Percentiles rank a stretch among this genome's conserved stretches.
These are phyloP conservation scores for Sylvilagus bachmani DNA, from an alignment of 2,113 vertebrate genomes.

Conservation along the genomic window DNA sequence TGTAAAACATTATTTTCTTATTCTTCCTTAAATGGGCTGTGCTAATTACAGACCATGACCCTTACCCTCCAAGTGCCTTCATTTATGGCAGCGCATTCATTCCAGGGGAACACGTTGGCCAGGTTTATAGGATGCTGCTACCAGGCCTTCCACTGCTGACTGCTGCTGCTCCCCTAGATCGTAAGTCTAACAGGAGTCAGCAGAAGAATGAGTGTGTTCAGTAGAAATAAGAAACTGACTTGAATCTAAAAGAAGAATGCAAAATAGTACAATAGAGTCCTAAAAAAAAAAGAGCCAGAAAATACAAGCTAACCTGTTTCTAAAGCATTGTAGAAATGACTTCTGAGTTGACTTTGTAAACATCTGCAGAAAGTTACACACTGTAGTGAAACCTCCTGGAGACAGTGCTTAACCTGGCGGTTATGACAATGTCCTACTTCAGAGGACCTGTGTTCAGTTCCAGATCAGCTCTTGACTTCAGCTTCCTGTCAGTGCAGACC, in stretches of 20 bases:
- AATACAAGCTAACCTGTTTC: not conserved
- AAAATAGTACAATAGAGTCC: not conserved
- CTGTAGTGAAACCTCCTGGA: not conserved
- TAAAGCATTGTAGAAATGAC: not conserved
- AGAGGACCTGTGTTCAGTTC: too few species aligned
- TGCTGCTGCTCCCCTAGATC: constrained; percentile 54
- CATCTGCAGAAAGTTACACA: not conserved
- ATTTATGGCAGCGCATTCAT: constrained; percentile 89
- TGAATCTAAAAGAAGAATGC: not conserved
- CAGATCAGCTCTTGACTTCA: too few species aligned
- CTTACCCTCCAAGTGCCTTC: constrained; percentile 90
- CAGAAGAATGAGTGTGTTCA: not conserved
- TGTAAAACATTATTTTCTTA: constrained; percentile 91
- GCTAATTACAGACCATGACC: constrained; percentile 89
- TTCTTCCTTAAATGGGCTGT: constrained; percentile 89
- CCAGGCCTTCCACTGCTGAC: constrained; percentile 78
- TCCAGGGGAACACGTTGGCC: constrained; percentile 84
- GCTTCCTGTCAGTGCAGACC: too few species aligned
- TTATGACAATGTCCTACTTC: too few species aligned
- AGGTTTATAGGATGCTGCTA: constrained; percentile 86
- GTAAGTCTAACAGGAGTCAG: not conserved
- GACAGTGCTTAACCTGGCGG: too few species aligned
- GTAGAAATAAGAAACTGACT: not conserved
- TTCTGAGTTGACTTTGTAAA: not conserved
- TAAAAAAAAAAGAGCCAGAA: too few species aligned